Base-by-base conservation (phyloP, 2,113 vertebrate species). In the Hydrolagus affinis region DNA sequence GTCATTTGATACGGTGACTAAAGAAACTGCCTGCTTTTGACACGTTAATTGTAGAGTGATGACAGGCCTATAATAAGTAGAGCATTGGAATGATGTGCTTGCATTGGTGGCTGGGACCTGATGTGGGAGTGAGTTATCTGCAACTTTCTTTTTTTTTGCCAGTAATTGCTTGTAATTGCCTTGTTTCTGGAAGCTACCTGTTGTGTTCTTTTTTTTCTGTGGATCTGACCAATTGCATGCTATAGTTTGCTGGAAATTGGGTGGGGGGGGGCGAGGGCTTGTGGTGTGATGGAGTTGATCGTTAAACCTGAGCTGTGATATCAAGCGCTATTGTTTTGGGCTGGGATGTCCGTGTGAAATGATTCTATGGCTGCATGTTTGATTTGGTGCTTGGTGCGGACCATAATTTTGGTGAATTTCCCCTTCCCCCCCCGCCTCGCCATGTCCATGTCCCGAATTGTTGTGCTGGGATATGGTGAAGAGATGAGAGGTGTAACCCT, bases 11-110 rank as follows among this genome's bases (percentile, higher is more conserved):
- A 44, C 19, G 15, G 56, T 75, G 21, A 28, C 15, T 72, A 10
- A 75, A n/a, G 73, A 44, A 17, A 56, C 73, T 9, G 9, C 3
- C 19, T 17, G 19, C 2, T 1, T 17, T 19, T 83, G 8, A 83
- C 25, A 32, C 14, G 19, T 14, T 28, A 66, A 30, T 15, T 83
- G 60, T 19, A 66, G 30, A 30, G 25, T 15, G 23, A 15, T 83
- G 25, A 64, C 78, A 66, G 78, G 78, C 78, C 78, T 83, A 83
- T 83, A 68, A 66, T 83, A 83, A 83, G 15, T 64, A 60, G 23
- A 64, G 1, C 62, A 78, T 28, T 64, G 23, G 60, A 64, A 64
- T 64, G 12, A 64, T 83, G 62, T 44, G 6, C 44, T 44, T 44
- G 6, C 60, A 66, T 0, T 83, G 60, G 78, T 83, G 78, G 14